These are phyloP conservation scores for Orbicella faveolata DNA, from an alignment of 64 coral and sea anemone genomes.

Conservation along the genomic window DNA sequence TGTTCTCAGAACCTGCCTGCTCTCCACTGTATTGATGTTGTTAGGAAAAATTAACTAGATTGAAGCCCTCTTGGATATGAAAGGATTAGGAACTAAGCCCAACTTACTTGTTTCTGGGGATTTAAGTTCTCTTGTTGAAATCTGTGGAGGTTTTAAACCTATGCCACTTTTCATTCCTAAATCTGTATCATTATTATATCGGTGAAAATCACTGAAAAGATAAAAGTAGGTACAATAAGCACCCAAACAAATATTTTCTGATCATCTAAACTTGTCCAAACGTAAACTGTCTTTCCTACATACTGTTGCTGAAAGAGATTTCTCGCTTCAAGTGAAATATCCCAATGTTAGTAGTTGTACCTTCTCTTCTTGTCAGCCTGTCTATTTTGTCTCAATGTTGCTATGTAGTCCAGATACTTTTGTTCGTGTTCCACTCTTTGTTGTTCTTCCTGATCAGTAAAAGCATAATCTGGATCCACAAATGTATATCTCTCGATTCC, in stretches of 20 bases:
- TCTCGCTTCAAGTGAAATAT: too few species aligned
- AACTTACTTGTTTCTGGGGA: constrained; percentile 58
- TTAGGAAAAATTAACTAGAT: too few species aligned
- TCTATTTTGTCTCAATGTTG: constrained; percentile 61
- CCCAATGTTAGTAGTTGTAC: constrained; percentile 1
- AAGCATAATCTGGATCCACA: constrained; percentile 94
- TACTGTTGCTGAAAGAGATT: too few species aligned
- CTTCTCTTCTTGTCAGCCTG: constrained; percentile 57
- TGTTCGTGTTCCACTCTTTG: constrained; percentile 73
- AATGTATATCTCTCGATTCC: constrained; percentile 91
- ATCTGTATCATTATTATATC: constrained; percentile 70
- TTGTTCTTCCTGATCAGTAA: constrained; percentile 76
- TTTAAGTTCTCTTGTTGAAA: constrained; percentile 52
- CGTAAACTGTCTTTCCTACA: too few species aligned
- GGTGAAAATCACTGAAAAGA: constrained; percentile 63
- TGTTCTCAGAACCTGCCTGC: too few species aligned
- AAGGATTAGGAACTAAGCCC: neutral
- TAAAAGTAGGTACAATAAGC: neutral
- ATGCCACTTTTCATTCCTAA: constrained; percentile 75
- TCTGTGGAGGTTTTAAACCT: constrained; percentile 81
- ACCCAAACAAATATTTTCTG: too few species aligned
- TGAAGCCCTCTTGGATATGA: neutral
- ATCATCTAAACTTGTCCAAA: too few species aligned
- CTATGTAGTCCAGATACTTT: constrained; percentile 79
- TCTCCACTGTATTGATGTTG: too few species aligned